These are phyloP conservation scores for Drosophila planitibia DNA, from an alignment of 2,888 invertebrate genomes.

Conservation along the genomic window DNA sequence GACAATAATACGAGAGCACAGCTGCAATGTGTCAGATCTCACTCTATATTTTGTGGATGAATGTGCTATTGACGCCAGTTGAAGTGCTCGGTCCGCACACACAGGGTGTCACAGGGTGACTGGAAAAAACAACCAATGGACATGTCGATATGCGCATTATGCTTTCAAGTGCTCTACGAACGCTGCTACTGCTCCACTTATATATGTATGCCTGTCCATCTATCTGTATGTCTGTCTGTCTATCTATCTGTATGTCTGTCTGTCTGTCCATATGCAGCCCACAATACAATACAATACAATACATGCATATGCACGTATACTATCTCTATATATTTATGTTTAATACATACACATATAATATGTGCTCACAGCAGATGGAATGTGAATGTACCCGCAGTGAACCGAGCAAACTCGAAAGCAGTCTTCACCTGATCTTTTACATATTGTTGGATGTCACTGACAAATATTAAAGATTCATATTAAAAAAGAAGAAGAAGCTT, in stretches of 20 bases:
- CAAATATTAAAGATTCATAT: not conserved
- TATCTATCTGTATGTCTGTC: not conserved
- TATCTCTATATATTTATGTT: not conserved
- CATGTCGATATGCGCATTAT: slow-evolving; percentile 62
- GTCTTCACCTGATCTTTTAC: not conserved
- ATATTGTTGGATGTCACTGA: not conserved
- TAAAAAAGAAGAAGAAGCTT: not conserved
- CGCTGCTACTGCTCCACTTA: slow-evolving; percentile 38
- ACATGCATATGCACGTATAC: slow-evolving; percentile 1
- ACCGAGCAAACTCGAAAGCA: not conserved
- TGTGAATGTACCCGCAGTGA: slow-evolving; percentile 22
- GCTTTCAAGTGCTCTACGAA: slow-evolving; percentile 51
- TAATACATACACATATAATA: not conserved
- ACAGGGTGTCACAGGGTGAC: slow-evolving; percentile 3
- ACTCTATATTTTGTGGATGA: not conserved
- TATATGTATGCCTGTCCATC: not conserved
- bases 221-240: not conserved
- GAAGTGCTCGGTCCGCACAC: slow-evolving; percentile 23
- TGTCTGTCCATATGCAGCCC: not conserved
- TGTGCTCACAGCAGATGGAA: slow-evolving; percentile 9
- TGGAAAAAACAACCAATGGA: slow-evolving; percentile 22
- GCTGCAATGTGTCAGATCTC: slow-evolving; percentile 12
- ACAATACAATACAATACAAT: not conserved
- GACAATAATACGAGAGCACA: not conserved
- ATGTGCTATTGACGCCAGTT: slow-evolving; percentile 38